Percentiles rank a stretch among this genome's conserved stretches.
Conservation (phyloP, 2,797 vertebrate genomes). For the Muscicapa comitata region DNA sequence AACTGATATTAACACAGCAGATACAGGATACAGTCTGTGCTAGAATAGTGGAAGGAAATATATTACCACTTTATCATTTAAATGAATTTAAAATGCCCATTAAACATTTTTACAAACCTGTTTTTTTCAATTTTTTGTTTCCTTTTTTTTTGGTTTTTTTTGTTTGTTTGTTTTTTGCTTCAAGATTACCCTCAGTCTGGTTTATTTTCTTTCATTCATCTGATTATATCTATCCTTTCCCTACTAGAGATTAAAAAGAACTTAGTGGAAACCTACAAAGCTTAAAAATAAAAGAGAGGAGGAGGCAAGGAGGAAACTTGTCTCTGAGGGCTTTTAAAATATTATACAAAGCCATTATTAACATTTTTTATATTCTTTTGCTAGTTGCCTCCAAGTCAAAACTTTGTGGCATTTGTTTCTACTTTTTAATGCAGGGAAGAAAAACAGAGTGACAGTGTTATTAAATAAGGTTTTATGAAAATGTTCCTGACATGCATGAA, state of each 20-base stretch:
- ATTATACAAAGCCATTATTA: neutral
- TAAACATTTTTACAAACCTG: neutral
- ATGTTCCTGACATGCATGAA: constrained; percentile 51
- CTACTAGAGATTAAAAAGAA: neutral
- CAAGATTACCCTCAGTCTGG: neutral
- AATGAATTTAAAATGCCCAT: neutral
- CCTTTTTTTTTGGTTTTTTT: neutral
- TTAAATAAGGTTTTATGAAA: constrained; percentile 31
- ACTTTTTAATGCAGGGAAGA: neutral
- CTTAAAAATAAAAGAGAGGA: neutral
- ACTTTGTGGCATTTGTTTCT: constrained; percentile 41
- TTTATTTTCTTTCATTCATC: constrained; percentile 54
- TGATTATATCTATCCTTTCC: constrained; percentile 16
- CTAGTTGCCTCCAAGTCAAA: constrained; percentile 46
- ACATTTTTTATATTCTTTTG: constrained; percentile 30
- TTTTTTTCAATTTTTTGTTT: neutral
- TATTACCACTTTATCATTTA: neutral
- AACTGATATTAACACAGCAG: neutral
- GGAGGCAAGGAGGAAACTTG: neutral
- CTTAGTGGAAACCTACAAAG: neutral
- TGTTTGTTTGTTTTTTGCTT: neutral
- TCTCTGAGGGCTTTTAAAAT: constrained; percentile 19
- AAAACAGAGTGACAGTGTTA: neutral
- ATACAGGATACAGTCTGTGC: neutral
- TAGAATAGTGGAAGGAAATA: neutral